phyloP scores from a whole-genome alignment of 2,888 invertebrate species.

The Oligia strigilis region DNA sequence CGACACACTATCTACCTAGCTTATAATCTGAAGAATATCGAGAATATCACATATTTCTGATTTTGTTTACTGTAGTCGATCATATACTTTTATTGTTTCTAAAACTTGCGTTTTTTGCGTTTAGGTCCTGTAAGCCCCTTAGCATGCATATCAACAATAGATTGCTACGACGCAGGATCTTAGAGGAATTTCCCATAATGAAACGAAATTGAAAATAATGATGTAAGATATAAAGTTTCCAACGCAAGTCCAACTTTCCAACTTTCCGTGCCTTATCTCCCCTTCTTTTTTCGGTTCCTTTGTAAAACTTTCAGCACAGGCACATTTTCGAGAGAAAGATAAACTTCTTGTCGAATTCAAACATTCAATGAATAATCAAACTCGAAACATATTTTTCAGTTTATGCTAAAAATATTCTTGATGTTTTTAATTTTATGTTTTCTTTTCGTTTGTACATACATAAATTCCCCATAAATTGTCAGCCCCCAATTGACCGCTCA shows the following conservation, averaged over 20 bases:
- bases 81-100: no score
- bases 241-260: slow-evolving; percentile 42
- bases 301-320: slow-evolving; percentile 8
- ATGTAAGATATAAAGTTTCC: slow-evolving; percentile 57
- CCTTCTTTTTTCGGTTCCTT: slow-evolving; percentile 14
- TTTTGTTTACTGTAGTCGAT: no score
- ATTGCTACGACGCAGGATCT: slow-evolving; percentile 21
- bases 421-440: not conserved
- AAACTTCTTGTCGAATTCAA: not conserved
- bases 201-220: slow-evolving; percentile 57
- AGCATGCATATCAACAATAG: slow-evolving; percentile 15
- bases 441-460: slow-evolving; percentile 7
- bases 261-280: slow-evolving; percentile 30
- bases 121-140: no score
- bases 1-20: not conserved
- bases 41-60: no score
- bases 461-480: not conserved
- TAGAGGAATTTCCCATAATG: slow-evolving; percentile 43
- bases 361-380: not conserved
- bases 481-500: slow-evolving; percentile 15
- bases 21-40: no score
- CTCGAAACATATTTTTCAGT: not conserved
- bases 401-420: not conserved
- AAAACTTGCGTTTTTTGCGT: no score
- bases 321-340: not conserved